Conservation (phyloP, 2,113 vertebrate species). For the Colinus virginianus region DNA sequence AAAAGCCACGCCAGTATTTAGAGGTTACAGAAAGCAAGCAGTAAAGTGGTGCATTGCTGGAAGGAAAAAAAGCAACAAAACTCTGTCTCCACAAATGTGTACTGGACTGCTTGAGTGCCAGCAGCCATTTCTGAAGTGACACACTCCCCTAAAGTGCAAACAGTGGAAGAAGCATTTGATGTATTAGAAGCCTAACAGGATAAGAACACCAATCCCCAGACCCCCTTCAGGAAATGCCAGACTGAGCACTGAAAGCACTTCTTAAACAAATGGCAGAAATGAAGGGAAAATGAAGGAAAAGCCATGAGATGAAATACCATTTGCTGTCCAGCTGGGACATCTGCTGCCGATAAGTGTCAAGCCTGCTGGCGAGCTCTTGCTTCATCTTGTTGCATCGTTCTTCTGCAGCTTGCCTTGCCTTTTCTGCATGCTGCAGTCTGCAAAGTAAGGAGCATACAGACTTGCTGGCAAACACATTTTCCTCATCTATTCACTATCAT, state of each 20-base stretch:
- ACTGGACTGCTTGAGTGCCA: not conserved
- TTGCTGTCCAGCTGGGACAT: constrained; percentile 87
- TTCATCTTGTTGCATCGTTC: constrained; percentile 85
- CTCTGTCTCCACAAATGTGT: not conserved
- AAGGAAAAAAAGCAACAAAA: not conserved
- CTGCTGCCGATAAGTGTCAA: constrained; percentile 82
- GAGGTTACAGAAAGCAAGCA: not conserved
- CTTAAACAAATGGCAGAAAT: not conserved
- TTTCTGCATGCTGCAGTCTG: constrained; percentile 88
- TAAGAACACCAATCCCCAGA: not conserved
- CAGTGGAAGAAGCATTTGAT: not conserved
- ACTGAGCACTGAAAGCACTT: not conserved
- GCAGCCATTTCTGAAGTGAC: not conserved
- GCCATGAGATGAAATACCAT: constrained; percentile 76
- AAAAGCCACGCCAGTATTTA: not conserved
- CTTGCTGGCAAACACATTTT: not conserved
- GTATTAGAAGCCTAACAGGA: not conserved
- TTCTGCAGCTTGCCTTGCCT: constrained; percentile 79
- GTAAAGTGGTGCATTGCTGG: not conserved
- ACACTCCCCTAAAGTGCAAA: not conserved
- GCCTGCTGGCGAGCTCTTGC: constrained; percentile 83
- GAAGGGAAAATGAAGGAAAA: not conserved
- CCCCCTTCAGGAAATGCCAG: not conserved
- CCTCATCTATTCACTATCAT: not conserved
- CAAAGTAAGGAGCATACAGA: not conserved